These are phyloP conservation scores for Lophius americanus DNA, from an alignment of 2,797 vertebrate genomes.

Conservation along the genomic window DNA sequence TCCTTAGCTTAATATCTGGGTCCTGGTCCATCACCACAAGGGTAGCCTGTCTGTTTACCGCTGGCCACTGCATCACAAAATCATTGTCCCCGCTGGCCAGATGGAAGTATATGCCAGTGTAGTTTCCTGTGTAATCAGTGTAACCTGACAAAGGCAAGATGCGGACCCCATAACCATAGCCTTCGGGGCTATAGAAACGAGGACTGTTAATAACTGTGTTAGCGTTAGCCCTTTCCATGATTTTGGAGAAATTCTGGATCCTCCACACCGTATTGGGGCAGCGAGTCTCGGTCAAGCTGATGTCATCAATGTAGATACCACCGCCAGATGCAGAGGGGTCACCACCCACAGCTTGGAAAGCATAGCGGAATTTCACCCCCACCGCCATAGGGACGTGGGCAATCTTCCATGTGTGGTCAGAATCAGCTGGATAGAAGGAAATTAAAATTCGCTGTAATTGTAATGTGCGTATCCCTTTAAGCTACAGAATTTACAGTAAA, in stretches of 20 bases:
- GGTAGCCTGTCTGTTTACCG: constrained; percentile 83
- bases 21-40: constrained; percentile 91
- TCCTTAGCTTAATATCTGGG: constrained; percentile 82
- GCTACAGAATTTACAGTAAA: neutral
- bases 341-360: constrained; percentile 87
- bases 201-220: constrained; percentile 76
- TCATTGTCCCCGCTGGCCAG: constrained; percentile 89
- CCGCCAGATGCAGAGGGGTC: constrained; percentile 71
- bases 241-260: constrained; percentile 83
- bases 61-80: constrained; percentile 89
- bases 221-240: constrained; percentile 64
- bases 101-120: constrained; percentile 82
- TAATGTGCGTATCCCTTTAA: too few relatives aligned
- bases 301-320: constrained; percentile 87
- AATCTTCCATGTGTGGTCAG: constrained; percentile 87
- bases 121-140: constrained; percentile 75
- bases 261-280: constrained; percentile 88
- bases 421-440: constrained; percentile 41
- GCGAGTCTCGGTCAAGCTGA: constrained; percentile 86
- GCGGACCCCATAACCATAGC: constrained; percentile 84
- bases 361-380: constrained; percentile 88
- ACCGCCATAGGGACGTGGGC: constrained; percentile 85
- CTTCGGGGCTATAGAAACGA: constrained; percentile 89
- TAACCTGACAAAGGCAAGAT: constrained; percentile 71
- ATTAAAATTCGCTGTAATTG: neutral